Evolutionary conservation across 2,888 invertebrate species (phyloP).

Genomic region (Ichneumoninae sp.): DNA sequence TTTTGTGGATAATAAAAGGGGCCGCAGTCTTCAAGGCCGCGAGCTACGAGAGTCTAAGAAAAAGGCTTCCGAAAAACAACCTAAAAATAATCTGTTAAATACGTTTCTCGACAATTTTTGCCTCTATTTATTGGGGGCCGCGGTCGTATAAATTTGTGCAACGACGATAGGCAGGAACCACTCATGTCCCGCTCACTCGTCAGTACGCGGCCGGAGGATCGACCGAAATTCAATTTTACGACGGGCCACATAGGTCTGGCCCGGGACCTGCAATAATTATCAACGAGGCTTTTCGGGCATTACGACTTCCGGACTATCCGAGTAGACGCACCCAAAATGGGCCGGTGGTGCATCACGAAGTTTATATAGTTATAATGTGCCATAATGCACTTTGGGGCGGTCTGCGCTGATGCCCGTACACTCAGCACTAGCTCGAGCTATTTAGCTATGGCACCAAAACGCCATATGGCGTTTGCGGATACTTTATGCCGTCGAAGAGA

Average conservation of each 20-base stretch:
- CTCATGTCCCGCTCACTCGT: not conserved
- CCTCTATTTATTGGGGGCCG: slow-evolving; percentile 19
- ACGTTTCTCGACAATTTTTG: slow-evolving; percentile 21
- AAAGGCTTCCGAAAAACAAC: slow-evolving; percentile 48
- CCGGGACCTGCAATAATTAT: slow-evolving; percentile 56
- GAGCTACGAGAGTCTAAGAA: not conserved
- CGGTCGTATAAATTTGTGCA: slow-evolving; percentile 28
- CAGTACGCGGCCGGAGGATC: slow-evolving; percentile 16
- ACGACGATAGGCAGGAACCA: slow-evolving; percentile 27
- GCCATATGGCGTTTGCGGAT: slow-evolving; percentile 69
- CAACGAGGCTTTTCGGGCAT: slow-evolving; percentile 44
- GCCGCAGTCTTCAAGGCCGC: slow-evolving; percentile 32
- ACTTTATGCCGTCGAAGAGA: slow-evolving; percentile 49
- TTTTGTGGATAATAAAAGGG: slow-evolving; percentile 49
- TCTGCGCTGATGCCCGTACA: slow-evolving; percentile 38
- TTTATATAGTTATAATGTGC: slow-evolving; percentile 69
- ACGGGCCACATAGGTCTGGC: slow-evolving; percentile 12
- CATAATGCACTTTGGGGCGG: slow-evolving; percentile 67
- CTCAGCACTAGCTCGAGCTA: slow-evolving; percentile 36
- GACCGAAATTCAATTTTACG: slow-evolving; percentile 60
- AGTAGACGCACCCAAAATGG: slow-evolving; percentile 36
- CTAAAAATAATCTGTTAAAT: slow-evolving; percentile 4
- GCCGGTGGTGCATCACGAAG: slow-evolving; percentile 41
- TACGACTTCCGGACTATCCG: slow-evolving; percentile 52
- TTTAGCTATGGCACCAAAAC: slow-evolving; percentile 42